These are phyloP conservation scores for Chrysaora quinquecirrha DNA, from an alignment of 30 jellyfish, hydroid and myxozoan species.

Conservation along the genomic window DNA sequence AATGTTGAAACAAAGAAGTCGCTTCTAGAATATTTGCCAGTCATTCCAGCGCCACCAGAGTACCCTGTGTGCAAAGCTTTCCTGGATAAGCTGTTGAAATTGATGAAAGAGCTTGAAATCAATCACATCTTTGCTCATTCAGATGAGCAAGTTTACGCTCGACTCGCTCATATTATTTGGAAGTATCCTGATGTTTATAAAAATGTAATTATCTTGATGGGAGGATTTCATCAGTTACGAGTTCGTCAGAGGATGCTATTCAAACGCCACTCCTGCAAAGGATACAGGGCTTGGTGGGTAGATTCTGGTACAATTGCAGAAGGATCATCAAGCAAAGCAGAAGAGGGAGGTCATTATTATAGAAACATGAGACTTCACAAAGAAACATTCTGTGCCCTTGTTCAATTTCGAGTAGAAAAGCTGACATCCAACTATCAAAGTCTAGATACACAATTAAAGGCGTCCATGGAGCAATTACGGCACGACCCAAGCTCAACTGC, in stretches of 20 bases:
- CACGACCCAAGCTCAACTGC: constrained; percentile 1
- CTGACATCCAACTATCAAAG: constrained; percentile 18
- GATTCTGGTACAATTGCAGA: constrained; percentile 56
- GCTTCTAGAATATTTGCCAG: constrained; percentile 49
- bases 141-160: constrained; percentile 62
- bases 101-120: constrained; percentile 45
- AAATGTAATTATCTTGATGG: constrained; percentile 24
- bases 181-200: constrained; percentile 18
- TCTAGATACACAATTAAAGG: neutral
- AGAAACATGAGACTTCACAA: constrained; percentile 59
- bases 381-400: constrained; percentile 57
- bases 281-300: constrained; percentile 51
- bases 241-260: constrained; percentile 22
- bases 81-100: constrained; percentile 25
- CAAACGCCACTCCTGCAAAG: constrained; percentile 34
- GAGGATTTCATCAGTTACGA: constrained; percentile 48
- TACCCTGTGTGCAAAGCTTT: constrained; percentile 42
- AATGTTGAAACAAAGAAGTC: constrained; percentile 23
- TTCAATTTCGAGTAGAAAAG: constrained; percentile 28
- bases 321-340: constrained; percentile 54
- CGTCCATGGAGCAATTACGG: neutral
- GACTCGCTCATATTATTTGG: constrained; percentile 48
- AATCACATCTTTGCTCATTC: constrained; percentile 52
- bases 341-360: constrained; percentile 44
- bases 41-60: constrained; percentile 48